These are phyloP conservation scores for Oriolus oriolus DNA, from an alignment of 2,113 vertebrate genomes.

Conservation along the genomic window DNA sequence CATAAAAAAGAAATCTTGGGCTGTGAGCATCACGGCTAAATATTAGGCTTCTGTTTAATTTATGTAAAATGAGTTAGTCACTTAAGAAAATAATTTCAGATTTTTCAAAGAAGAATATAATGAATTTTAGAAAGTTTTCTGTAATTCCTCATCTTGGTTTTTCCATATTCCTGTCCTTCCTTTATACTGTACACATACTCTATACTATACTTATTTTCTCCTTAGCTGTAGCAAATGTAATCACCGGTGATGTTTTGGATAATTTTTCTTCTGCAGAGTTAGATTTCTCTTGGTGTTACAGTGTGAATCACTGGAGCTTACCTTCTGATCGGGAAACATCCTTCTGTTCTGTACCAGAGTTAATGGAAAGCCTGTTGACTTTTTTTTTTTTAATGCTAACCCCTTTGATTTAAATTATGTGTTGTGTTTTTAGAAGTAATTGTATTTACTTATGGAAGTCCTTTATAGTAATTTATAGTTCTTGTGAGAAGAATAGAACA, in stretches of 20 bases:
- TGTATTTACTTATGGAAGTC: neutral
- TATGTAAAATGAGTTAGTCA: neutral
- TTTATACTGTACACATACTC: neutral
- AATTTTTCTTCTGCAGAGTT: neutral
- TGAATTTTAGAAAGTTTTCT: neutral
- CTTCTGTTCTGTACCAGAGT: neutral
- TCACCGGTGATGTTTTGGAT: neutral
- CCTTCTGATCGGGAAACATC: neutral
- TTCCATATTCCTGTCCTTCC: neutral
- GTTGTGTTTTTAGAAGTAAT: neutral
- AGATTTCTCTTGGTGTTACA: neutral
- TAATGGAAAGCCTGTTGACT: neutral
- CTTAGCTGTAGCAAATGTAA: neutral
- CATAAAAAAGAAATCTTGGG: neutral
- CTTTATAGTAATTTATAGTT: neutral
- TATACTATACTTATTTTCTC: neutral
- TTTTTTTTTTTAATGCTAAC: neutral
- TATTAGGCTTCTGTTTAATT: neutral
- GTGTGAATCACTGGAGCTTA: neutral
- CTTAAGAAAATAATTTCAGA: neutral
- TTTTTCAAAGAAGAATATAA: neutral
- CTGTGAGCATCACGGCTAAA: neutral
- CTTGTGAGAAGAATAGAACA: neutral
- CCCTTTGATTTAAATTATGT: neutral
- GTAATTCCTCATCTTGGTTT: neutral